Evolutionary conservation across 2,797 vertebrate species (phyloP), one percentile per base, ranked within the genome.

Genomic region (Borostomias antarcticus): DNA sequence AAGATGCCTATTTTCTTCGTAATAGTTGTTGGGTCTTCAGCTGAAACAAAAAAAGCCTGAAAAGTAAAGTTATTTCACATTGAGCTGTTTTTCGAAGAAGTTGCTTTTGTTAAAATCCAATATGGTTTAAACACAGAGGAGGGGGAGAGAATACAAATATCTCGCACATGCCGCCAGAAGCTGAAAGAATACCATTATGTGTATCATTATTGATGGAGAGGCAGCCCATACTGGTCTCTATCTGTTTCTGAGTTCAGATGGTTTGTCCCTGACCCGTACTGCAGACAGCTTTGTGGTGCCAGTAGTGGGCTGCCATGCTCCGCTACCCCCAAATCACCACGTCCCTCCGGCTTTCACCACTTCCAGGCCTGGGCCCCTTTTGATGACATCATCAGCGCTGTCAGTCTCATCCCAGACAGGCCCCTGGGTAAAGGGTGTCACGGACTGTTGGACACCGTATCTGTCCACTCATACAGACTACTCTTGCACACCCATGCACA

Each of bases 331-430:
- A 89, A 91, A 88, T 86, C 76, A 37, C 72, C 84, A 81, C 60
- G 74, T 74, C 76, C 80, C 84, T 70, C 70, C 30, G 69, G 64
- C 78, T 33, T 64, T 66, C 81, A 76, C 77, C 50, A 58, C 69
- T 84, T 78, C 69, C 63, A 73, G 78, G 82, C n/a, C 70, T 56
- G 66, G 80, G 82, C 82, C 81, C 58, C 13, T 85, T 89, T 89
- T 91, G 89, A 92, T 90, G 90, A 91, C 89, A 90, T 91, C 87
- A 90, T 91, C 85, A 83, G 32, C 37, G 79, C 87, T 89, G 86
- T 88, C 89, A 85, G 78, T 89, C 84, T 87, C 72, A 69, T 72
- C 74, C 67, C 64, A 69, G 82, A 84, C 62, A n/a, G 58, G 77
- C 58, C 85, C 90, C 85, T 72, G 63, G 37, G 79, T 89, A 75